Evolutionary conservation across 2,888 invertebrate genomes (phyloP), one percentile per base, ranked within the genome.

Genomic region (Sipha maydis): DNA sequence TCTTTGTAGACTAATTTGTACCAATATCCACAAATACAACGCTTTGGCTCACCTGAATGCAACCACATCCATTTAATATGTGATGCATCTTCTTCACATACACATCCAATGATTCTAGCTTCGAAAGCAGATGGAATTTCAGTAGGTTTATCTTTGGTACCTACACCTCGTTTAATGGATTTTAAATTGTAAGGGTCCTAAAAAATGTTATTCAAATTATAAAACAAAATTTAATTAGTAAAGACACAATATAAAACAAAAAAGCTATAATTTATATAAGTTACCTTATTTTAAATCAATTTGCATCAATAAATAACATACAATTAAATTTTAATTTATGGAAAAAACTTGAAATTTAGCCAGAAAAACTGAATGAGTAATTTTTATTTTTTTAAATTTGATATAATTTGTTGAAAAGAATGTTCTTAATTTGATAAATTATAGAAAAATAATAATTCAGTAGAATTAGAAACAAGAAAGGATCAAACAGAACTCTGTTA

Each of bases 11-110:
- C 90, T 25, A 99, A 94, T 93, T 97, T 97, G 94, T 98, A 99
- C 97, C 97, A 98, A 92, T 98, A 95, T 89, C 99, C 99, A 92
- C 99, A 99, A 92, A 96, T 97, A 92, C 99, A 99, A 91, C 98
- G 95, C 92, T 96, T 96, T 90, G 97, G 95, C 91, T 95, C 95
- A 71, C 96, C 98, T 93, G 95, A 54, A 92, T 98, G 96, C 91
- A 99, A 93, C 96, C 98, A 97, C 95, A 99, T 97, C 97, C 98
- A 99, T 92, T 95, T 96, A 90, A 99, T 95, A 90, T 94, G 93
- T 89, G 96, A 95, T 84, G 97, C 94, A 92, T 99, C 99, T 92
- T 98, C 98, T 92, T 99, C 97, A 92, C 99, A 99, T 92, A 98
- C 94, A 93, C 99, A 99, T 90, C 99, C 99, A 90, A 99, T 95